These are phyloP conservation scores for Benitochromis conjunctus DNA, from an alignment of 2,113 vertebrate genomes.

Conservation along the genomic window DNA sequence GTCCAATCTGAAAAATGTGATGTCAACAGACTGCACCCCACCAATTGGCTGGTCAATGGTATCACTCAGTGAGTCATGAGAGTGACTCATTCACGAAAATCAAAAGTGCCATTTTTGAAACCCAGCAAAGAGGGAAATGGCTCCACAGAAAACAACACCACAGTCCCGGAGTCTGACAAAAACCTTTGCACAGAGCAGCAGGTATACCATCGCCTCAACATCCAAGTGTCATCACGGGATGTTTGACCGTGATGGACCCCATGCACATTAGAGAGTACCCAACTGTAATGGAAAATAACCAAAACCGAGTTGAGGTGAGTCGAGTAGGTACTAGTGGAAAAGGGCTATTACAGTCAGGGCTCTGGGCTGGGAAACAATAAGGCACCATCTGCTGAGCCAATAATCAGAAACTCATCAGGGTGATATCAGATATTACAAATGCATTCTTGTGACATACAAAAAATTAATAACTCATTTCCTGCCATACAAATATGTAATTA, in stretches of 20 bases:
- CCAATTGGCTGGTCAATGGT: background rate
- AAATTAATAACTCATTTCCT: background rate
- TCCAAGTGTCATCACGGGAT: background rate
- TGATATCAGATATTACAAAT: background rate
- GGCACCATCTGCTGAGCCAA: background rate
- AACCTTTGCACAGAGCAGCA: background rate
- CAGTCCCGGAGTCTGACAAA: background rate
- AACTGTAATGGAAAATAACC: background rate
- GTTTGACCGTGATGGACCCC: accelerated
- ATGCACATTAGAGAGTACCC: accelerated
- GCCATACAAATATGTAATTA: conserved; percentile 2
- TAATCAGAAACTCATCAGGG: background rate
- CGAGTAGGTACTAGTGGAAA: background rate
- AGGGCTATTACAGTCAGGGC: background rate
- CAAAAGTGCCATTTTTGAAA: background rate
- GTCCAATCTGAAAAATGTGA: background rate
- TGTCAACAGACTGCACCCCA: background rate
- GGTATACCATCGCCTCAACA: background rate
- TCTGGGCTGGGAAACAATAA: background rate
- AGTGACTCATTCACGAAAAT: background rate
- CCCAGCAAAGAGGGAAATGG: background rate
- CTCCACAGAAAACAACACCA: background rate
- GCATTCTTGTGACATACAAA: conserved; percentile 13
- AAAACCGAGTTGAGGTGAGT: background rate
- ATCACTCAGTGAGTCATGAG: background rate